Base-by-base conservation (phyloP, 1,140 invertebrate species). In the Frieseomelitta varia region DNA sequence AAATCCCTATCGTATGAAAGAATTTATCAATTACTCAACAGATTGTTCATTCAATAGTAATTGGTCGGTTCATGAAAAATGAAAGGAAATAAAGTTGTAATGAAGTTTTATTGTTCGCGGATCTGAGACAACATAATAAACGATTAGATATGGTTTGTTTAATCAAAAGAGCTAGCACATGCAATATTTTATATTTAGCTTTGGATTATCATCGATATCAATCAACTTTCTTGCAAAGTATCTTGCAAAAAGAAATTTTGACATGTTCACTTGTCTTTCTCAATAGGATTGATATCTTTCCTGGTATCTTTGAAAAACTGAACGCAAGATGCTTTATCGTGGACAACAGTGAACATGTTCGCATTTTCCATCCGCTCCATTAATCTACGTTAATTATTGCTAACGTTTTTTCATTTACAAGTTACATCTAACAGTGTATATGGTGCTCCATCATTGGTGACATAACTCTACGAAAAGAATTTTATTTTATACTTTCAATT, bases 61-160 rank as follows among this genome's bases (percentile, higher is more conserved):
- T n/a, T 39, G 11, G 56, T 39, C 19, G 21, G 58, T 17, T n/a
- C 67, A 2, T 17, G 69, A 21, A 58, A 14, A 81, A 53, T 56
- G 72, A 71, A 14, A 19, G 27, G 30, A 78, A 63, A 74, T 39
- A 47, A 56, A n/a, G 3, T 21, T 27, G 51, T n/a, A 55, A 83
- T 47, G n/a, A 83, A 34, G 19, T 75, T 47, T 79, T 72, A 68
- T 87, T 77, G 71, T 47, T 47, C 19, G 24, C 24, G 14, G 61
- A 61, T 68, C 30, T 68, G 71, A 76, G 69, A 68, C 71, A 27
- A n/a, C 27, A n/a, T 3, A 47, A 82, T 30, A 34, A 12, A 47
- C 8, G 86, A 88, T 88, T 88, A 88, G 87, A 88, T 88, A 88
- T 21, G 78, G 24, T 61, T 6, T 78, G 76, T 88, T 87, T 88